A percentile compares a stretch with the other conserved stretches of the same genome.
Evolutionary conservation across 2,888 invertebrate genomes (phyloP).

Genomic region (Lasioglossum villosulum): DNA sequence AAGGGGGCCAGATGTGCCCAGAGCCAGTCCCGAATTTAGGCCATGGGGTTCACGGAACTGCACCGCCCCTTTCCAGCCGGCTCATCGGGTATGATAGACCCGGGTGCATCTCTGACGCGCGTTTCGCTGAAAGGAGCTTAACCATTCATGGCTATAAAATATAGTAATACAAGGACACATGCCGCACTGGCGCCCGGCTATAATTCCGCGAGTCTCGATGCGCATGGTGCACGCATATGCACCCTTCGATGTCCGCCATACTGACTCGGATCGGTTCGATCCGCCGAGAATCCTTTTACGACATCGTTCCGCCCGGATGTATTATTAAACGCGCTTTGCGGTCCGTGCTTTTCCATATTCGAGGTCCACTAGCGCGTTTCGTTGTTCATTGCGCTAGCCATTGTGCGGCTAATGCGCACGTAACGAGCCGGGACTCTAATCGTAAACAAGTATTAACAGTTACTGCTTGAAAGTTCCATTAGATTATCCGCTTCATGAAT

Average conservation of each 20-base stretch:
- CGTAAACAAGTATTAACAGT: not conserved
- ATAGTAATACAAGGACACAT: conserved; percentile 63
- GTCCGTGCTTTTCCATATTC: not conserved
- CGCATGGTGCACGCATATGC: conserved; percentile 37
- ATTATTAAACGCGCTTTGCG: not conserved
- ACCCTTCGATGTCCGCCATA: conserved; percentile 11
- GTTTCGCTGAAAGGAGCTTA: conserved; percentile 59
- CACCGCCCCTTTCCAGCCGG: conserved; percentile 62
- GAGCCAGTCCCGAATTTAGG: conserved; percentile 46
- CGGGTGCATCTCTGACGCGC: conserved; percentile 45
- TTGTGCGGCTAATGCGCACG: not conserved
- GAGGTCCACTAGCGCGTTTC: not conserved
- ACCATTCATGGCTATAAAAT: conserved; percentile 70
- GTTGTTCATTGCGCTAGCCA: not conserved
- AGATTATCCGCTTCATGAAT: not conserved
- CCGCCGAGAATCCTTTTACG: conserved; percentile 18
- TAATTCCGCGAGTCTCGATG: not conserved
- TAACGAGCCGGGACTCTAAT: not conserved
- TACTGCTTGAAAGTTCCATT: not conserved
- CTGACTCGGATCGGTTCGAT: conserved; percentile 25
- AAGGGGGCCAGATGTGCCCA: conserved; percentile 62
- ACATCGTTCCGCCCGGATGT: not conserved
- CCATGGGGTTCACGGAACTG: conserved; percentile 62
- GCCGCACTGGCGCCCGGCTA: conserved; percentile 44
- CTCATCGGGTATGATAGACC: conserved; percentile 54